These are phyloP conservation scores for Salvelinus namaycush DNA, from an alignment of 2,113 vertebrate species.

Conservation along the genomic window DNA sequence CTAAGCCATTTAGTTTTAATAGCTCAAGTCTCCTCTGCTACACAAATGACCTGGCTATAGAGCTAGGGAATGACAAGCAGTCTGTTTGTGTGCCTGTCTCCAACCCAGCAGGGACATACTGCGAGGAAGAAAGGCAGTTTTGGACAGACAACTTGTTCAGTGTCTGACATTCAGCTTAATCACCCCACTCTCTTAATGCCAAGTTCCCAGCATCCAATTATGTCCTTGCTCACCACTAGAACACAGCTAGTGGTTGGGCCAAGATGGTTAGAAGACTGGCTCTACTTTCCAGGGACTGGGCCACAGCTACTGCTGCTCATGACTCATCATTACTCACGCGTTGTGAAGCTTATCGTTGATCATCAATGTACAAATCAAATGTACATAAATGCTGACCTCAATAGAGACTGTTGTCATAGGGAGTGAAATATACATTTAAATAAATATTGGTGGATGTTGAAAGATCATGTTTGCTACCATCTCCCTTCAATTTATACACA, in stretches of 20 bases:
- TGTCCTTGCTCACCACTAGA: background rate
- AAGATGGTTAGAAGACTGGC: background rate
- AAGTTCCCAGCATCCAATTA: background rate
- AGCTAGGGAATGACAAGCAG: background rate
- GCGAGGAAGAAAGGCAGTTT: conserved; percentile 3
- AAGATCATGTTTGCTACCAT: background rate
- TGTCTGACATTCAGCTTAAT: background rate
- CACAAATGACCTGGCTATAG: background rate
- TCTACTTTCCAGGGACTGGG: background rate
- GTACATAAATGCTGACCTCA: background rate
- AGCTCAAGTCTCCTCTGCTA: background rate
- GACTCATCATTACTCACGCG: background rate
- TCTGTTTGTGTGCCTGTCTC: background rate
- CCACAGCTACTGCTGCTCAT: background rate
- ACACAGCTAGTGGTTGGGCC: background rate
- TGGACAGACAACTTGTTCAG: background rate
- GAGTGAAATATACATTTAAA: background rate
- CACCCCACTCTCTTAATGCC: background rate
- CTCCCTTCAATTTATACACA: too few species aligned
- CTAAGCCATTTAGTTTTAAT: background rate
- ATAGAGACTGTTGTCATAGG: background rate
- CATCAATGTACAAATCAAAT: background rate
- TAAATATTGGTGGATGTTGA: background rate
- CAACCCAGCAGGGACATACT: background rate
- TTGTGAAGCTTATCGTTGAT: background rate